Evolutionary conservation across 2,113 vertebrate genomes (phyloP).

Genomic region (Mastomys coucha): DNA sequence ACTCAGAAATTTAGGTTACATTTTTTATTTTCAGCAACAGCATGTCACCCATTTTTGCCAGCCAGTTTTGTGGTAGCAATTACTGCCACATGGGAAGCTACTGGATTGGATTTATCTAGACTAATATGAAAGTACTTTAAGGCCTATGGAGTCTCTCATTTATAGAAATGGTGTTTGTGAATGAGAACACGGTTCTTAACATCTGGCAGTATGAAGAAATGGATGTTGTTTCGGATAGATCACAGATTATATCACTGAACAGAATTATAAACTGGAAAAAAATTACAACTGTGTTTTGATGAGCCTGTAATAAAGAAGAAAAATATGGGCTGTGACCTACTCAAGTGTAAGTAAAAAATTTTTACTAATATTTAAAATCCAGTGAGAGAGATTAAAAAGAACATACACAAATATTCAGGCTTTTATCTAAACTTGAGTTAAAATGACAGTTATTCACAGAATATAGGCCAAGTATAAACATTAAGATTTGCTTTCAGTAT

Average conservation of each 20-base stretch:
- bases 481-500: neutral
- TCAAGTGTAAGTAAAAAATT: conserved; percentile 34
- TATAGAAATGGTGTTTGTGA: neutral
- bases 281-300: conserved; percentile 24
- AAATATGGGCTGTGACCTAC: neutral
- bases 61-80: neutral
- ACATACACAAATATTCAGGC: neutral
- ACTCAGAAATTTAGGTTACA: neutral
- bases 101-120: neutral
- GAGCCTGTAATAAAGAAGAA: neutral
- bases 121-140: neutral
- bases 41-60: neutral
- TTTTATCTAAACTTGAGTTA: neutral
- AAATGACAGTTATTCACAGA: neutral
- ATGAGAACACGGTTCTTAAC: neutral
- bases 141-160: conserved; percentile 7
- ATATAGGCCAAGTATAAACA: neutral
- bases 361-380: conserved; percentile 61
- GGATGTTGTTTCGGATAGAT: neutral
- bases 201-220: conserved; percentile 33
- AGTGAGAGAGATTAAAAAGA: neutral
- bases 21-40: neutral
- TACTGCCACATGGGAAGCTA: neutral
- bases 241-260: neutral
- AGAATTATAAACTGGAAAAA: conserved; percentile 16